Base-by-base conservation (phyloP, 2,113 vertebrate genomes). In the Holacanthus passer region DNA sequence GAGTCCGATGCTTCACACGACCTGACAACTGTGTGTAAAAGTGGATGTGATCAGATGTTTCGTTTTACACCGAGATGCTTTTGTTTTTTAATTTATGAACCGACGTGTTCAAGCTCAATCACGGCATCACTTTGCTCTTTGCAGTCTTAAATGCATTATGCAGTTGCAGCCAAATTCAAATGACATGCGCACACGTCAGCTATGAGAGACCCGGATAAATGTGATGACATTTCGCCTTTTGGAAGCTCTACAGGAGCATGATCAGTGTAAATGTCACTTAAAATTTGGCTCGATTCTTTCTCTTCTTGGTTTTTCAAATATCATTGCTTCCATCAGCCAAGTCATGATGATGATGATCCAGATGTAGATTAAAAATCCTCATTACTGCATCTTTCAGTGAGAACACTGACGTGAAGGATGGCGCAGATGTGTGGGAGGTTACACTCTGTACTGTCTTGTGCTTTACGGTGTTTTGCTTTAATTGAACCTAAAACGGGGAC, bases 391-490 rank as follows among this genome's bases (percentile, higher is more conserved):
- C 3, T 63, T 14, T 11, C 8, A 16, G 27, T 45, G 19, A 47
- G 27, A 35, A 68, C 24, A 19, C 1, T 4, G 14, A 19, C 13
- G 11, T 24, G 3, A 20, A 37, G 78, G 17, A 19, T 1, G 27
- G 24, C 22, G 45, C 55, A 55, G 70, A 52, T 24, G 50, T 6
- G 29, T 41, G 41, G 41, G 78, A 41, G 64, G 20, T 2, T 20
- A 48, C 32, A 2, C 35, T n/a, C 39, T 7, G 35, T 22, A 0
- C 41, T 32, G 24, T 45, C 39, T 29, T 12, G 27, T 35, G 12
- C 58, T 19, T 80, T 60, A 58, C 35, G 47, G 35, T 22, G 48
- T 84, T 87, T 75, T 82, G 60, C 56, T 79, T 84, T 83, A 80
- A 90, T 88, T 84, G 45, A 48, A 41, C 53, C 45, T 59, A 53